Percentiles rank a stretch among this genome's conserved stretches.
Conservation (phyloP, 2,888 invertebrate species). For the Drosophila paranaensis region DNA sequence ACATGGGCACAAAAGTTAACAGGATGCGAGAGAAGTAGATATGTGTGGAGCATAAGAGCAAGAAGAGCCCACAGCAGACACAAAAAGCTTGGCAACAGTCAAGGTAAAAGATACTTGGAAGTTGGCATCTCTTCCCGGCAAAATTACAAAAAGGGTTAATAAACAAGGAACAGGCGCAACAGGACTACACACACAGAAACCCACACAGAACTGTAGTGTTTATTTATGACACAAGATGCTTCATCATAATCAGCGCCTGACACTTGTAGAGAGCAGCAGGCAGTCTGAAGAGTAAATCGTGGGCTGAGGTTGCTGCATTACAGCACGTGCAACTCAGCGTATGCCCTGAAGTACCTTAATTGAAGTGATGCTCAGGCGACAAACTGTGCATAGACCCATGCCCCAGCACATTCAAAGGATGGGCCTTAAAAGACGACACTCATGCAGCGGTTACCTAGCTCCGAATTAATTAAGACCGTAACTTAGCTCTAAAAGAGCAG, state of each 20-base stretch:
- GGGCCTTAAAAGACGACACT: constrained; percentile 20
- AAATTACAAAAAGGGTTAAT: constrained; percentile 79
- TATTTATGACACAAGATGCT: constrained; percentile 83
- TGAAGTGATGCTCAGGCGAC: constrained; percentile 66
- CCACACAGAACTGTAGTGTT: constrained; percentile 62
- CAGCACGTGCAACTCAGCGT: constrained; percentile 58
- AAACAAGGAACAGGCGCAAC: constrained; percentile 62
- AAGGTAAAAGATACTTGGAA: constrained; percentile 40
- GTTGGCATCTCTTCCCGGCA: constrained; percentile 38
- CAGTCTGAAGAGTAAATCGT: constrained; percentile 28
- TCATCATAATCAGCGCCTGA: constrained; percentile 82
- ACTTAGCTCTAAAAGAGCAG: constrained; percentile 29
- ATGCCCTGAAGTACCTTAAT: constrained; percentile 65
- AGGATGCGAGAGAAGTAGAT: constrained; percentile 57
- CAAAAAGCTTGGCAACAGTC: constrained; percentile 24
- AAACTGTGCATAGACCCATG: constrained; percentile 29
- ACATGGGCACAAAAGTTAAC: constrained; percentile 35
- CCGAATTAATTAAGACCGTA: constrained; percentile 72
- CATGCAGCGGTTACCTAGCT: constrained; percentile 25
- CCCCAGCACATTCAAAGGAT: constrained; percentile 4
- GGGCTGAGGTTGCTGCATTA: constrained; percentile 38
- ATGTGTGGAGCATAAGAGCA: constrained; percentile 25
- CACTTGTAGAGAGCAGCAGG: constrained; percentile 63
- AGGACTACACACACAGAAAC: constrained; percentile 48
- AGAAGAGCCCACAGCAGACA: constrained; percentile 31